Percentiles rank a stretch among this genome's conserved stretches.
phyloP scores from a whole-genome alignment of 2,888 invertebrate species.

The Chydorus sphaericus region DNA sequence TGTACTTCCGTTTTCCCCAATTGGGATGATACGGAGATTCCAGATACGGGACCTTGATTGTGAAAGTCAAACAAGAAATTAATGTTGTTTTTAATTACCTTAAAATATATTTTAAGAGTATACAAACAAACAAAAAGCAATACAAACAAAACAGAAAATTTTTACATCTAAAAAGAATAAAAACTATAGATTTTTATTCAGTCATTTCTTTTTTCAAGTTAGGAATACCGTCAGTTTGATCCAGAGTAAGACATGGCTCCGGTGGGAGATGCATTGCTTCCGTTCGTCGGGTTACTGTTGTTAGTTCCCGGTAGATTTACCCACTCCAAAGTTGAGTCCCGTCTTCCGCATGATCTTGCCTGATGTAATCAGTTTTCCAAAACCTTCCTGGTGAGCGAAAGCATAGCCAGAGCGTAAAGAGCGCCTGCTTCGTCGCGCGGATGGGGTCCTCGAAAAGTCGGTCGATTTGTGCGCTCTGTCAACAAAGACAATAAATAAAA shows the following conservation, averaged over 20 bases:
- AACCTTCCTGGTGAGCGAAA: conserved; percentile 95
- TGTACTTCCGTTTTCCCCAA: neutral
- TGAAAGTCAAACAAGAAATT: neutral
- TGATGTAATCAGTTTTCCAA: conserved; percentile 89
- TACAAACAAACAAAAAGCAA: neutral
- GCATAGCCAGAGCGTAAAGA: conserved; percentile 94
- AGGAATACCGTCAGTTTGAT: conserved; percentile 1
- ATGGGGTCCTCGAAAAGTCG: conserved; percentile 67
- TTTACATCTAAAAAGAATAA: neutral
- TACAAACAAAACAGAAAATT: neutral
- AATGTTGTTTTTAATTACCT: too few species aligned
- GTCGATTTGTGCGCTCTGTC: conserved; percentile 49
- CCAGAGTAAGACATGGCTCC: neutral
- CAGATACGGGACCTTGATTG: neutral
- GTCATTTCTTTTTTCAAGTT: neutral
- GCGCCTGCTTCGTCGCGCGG: conserved; percentile 72
- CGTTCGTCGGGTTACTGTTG: neutral
- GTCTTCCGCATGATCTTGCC: conserved; percentile 74
- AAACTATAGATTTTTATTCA: neutral
- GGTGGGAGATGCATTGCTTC: neutral
- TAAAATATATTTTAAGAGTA: too few species aligned
- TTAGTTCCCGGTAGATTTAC: neutral
- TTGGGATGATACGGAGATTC: conserved; percentile 1
- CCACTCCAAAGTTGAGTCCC: neutral
- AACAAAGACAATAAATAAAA: conserved; percentile 15